phyloP scores from a whole-genome alignment of 1,140 invertebrate genomes.

The Spodoptera litura region DNA sequence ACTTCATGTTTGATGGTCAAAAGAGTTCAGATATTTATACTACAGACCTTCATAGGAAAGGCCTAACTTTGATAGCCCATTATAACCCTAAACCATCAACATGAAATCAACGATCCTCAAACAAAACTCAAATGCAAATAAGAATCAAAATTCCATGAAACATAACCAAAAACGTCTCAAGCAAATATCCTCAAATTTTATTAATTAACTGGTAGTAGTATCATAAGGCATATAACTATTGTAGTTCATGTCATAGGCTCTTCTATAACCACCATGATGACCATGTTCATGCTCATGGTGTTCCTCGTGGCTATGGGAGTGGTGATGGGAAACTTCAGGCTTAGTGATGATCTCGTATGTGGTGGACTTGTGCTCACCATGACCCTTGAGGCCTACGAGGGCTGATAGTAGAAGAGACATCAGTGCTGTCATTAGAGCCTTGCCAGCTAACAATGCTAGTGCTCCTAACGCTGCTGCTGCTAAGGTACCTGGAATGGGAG shows the following conservation, averaged over 20 bases:
- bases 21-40: too few relatives aligned
- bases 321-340: slow-evolving; percentile 90
- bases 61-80: too few relatives aligned
- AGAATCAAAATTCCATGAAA: slow-evolving; percentile 3
- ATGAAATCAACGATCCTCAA: too few relatives aligned
- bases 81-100: too few relatives aligned
- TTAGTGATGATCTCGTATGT: slow-evolving; percentile 94
- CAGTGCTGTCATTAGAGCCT: slow-evolving; percentile 93
- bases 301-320: slow-evolving; percentile 90
- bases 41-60: too few relatives aligned
- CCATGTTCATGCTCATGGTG: slow-evolving; percentile 82
- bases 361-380: slow-evolving; percentile 89
- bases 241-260: slow-evolving; percentile 82
- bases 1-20: too few relatives aligned
- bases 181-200: not conserved
- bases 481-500: slow-evolving; percentile 87
- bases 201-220: slow-evolving; percentile 57
- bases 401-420: slow-evolving; percentile 92
- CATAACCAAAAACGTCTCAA: not conserved
- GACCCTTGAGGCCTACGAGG: slow-evolving; percentile 90
- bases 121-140: too few relatives aligned
- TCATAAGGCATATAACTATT: slow-evolving; percentile 81
- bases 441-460: slow-evolving; percentile 91
- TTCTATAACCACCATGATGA: slow-evolving; percentile 79
- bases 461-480: slow-evolving; percentile 91